Conservation (phyloP, 2,797 vertebrate species). For the Gouania willdenowi region DNA sequence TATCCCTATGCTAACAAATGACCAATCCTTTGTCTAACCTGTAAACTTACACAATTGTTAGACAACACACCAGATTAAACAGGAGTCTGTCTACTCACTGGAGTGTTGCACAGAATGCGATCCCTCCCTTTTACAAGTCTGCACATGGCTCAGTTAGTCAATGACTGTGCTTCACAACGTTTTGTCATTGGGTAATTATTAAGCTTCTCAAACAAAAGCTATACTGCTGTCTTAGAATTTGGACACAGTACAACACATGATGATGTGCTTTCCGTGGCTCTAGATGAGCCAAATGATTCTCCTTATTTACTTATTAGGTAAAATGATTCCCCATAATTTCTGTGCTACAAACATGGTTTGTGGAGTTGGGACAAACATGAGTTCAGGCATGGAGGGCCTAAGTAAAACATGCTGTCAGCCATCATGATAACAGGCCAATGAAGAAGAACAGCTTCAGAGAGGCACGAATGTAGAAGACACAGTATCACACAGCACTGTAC, state of each 20-base stretch:
- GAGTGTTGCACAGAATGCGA: not conserved
- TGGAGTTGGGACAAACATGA: not conserved
- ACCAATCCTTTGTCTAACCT: no score
- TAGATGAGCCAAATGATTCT: not conserved
- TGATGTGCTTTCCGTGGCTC: not conserved
- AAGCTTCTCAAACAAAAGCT: not conserved
- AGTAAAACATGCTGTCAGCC: not conserved
- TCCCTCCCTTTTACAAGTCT: conserved; percentile 21
- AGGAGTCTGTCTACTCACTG: no score
- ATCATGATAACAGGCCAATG: not conserved
- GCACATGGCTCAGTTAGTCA: conserved; percentile 38
- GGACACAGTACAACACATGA: fast-evolving
- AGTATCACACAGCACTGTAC: no score
- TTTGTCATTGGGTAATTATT: conserved; percentile 10
- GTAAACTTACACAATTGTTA: no score
- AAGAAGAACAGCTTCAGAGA: no score
- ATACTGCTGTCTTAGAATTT: not conserved
- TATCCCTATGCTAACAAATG: no score
- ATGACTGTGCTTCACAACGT: conserved; percentile 10
- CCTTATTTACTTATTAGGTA: not conserved
- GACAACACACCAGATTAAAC: no score
- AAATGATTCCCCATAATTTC: not conserved
- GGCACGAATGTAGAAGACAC: no score
- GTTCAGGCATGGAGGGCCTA: not conserved
- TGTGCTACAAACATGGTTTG: not conserved